phyloP scores from a whole-genome alignment of 2,888 invertebrate species.

The Mythimna pallens region DNA sequence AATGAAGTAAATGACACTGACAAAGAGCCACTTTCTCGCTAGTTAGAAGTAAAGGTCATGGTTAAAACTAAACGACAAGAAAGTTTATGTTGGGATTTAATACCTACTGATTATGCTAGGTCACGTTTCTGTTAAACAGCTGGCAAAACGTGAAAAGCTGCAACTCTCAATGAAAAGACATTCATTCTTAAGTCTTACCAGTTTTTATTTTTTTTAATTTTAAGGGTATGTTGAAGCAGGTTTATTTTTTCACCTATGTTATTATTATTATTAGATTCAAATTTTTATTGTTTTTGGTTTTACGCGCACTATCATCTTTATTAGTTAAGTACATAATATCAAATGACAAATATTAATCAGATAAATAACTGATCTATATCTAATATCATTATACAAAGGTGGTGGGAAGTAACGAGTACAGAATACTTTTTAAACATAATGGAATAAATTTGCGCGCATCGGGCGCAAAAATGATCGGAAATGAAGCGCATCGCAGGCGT shows the following conservation, averaged over 20 bases:
- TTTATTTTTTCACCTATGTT: not conserved
- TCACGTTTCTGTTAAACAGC: not conserved
- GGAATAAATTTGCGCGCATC: constrained; percentile 32
- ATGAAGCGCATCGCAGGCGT: constrained; percentile 65
- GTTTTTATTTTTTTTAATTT: no score
- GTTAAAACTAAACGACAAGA: constrained; percentile 34
- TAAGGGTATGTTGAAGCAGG: not conserved
- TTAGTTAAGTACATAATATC: constrained; percentile 7
- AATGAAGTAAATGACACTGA: constrained; percentile 32
- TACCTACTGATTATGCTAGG: not conserved
- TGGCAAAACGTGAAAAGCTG: not conserved
- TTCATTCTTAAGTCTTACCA: not conserved
- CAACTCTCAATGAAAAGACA: not conserved
- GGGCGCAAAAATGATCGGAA: constrained; percentile 62
- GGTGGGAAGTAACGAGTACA: constrained; percentile 15
- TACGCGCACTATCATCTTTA: not conserved
- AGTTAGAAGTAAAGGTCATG: constrained; percentile 47
- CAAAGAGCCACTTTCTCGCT: constrained; percentile 28
- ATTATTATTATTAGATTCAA: not conserved
- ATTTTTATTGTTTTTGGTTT: not conserved
- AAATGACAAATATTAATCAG: not conserved
- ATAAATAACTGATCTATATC: constrained; percentile 5
- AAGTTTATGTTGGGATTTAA: constrained; percentile 28
- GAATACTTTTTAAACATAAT: constrained; percentile 33
- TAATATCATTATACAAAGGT: constrained; percentile 7